A percentile compares a stretch with the other conserved stretches of the same genome.
Conservation (phyloP, 2,113 vertebrate species). For the Lates calcarifer region DNA sequence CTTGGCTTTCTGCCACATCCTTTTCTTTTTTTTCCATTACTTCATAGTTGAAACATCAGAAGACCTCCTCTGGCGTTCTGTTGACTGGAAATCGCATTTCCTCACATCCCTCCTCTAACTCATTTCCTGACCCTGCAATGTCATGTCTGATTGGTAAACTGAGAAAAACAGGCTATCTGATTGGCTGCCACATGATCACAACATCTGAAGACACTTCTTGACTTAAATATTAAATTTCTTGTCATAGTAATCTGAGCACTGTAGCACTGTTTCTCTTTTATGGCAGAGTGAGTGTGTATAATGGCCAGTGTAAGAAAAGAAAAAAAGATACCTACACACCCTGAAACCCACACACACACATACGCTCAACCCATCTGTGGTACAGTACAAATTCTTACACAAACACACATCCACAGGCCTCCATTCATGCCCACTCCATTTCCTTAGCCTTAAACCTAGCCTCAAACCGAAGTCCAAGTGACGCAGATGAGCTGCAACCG, state of each 20-base stretch:
- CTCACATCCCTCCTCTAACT: constrained; percentile 30
- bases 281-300: constrained; percentile 6
- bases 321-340: constrained; percentile 49
- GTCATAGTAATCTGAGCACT: neutral
- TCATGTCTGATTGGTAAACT: constrained; percentile 44
- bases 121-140: constrained; percentile 44
- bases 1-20: constrained; percentile 29
- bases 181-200: constrained; percentile 1
- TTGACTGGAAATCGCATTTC: constrained; percentile 64
- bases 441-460: constrained; percentile 25
- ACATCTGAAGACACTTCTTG: constrained; percentile 26
- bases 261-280: neutral
- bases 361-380: constrained; percentile 72
- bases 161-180: constrained; percentile 24
- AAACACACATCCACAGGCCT: constrained; percentile 62
- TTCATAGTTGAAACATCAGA: constrained; percentile 51
- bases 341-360: constrained; percentile 61
- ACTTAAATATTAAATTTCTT: constrained; percentile 2
- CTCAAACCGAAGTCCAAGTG: constrained; percentile 39
- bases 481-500: constrained; percentile 72
- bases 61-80: constrained; percentile 33
- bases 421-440: constrained; percentile 66
- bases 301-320: constrained; percentile 26
- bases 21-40: constrained; percentile 42
- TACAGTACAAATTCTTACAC: constrained; percentile 57